These are phyloP conservation scores for Propithecus deckenii DNA, from an alignment of 2,797 vertebrate genomes.

Conservation along the genomic window DNA sequence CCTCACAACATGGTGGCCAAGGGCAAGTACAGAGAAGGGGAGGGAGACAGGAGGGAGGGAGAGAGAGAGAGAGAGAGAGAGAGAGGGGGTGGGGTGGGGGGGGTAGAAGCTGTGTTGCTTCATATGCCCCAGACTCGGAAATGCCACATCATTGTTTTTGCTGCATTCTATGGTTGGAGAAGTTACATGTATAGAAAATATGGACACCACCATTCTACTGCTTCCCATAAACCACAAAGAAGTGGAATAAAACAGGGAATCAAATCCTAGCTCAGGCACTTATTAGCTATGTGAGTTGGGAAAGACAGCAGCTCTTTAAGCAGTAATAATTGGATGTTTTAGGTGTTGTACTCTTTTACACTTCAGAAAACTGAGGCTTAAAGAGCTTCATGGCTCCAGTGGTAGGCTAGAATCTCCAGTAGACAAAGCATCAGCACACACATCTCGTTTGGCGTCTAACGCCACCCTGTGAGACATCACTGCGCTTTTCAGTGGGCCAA, in stretches of 20 bases:
- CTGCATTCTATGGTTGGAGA: background rate
- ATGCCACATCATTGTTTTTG: background rate
- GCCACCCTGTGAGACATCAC: background rate
- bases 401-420: background rate
- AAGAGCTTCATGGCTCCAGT: background rate
- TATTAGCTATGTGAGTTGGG: background rate
- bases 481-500: background rate
- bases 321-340: background rate
- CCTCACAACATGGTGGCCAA: background rate
- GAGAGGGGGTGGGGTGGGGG: too few relatives aligned
- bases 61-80: too few relatives aligned
- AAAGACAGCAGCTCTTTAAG: too few relatives aligned
- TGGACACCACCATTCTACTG: rapidly evolving
- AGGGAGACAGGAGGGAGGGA: background rate
- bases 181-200: rapidly evolving
- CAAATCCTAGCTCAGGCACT: background rate
- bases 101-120: too few relatives aligned
- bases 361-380: background rate
- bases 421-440: background rate
- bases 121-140: background rate
- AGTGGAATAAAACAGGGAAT: background rate
- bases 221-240: background rate
- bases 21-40: background rate
- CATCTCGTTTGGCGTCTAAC: background rate
- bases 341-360: background rate